These are phyloP conservation scores for Trichoplax adhaerens DNA, from an alignment of 37 sponge, comb jelly and placozoan species.

Conservation along the genomic window DNA sequence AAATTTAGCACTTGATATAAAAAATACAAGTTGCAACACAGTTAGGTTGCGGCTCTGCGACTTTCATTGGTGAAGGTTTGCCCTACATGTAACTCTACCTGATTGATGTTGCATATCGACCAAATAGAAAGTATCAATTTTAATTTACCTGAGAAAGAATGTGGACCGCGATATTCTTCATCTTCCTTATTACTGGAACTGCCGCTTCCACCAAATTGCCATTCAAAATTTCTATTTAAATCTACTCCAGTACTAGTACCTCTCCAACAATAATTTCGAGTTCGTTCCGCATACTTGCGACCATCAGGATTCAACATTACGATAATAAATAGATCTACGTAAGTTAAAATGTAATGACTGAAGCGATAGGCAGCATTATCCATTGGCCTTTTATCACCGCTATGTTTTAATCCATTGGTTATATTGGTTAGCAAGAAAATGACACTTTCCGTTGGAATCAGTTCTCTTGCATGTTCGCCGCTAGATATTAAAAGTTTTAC, in stretches of 20 bases:
- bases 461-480: slow-evolving; percentile 7
- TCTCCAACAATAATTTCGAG: slow-evolving; percentile 7
- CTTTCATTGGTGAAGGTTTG: too few species aligned
- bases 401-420: not conserved
- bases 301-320: slow-evolving; percentile 6
- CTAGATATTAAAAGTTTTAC: not conserved
- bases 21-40: too few species aligned
- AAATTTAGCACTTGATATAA: too few species aligned
- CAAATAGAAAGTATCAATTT: too few species aligned
- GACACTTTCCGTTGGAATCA: slow-evolving; percentile 5
- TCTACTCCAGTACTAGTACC: slow-evolving; percentile 5
- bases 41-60: too few species aligned
- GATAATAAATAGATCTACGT: slow-evolving; percentile 1
- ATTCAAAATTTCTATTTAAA: slow-evolving; percentile 7
- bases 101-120: too few species aligned
- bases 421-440: not conserved
- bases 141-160: too few species aligned
- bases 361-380: too few species aligned
- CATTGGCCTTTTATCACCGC: too few species aligned
- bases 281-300: not conserved
- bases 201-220: not conserved
- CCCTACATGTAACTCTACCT: too few species aligned
- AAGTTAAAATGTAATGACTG: not conserved
- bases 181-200: too few species aligned
- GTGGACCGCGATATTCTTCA: too few species aligned